phyloP scores from a whole-genome alignment of 2,797 vertebrate species.

The Dicrostonyx torquatus region DNA sequence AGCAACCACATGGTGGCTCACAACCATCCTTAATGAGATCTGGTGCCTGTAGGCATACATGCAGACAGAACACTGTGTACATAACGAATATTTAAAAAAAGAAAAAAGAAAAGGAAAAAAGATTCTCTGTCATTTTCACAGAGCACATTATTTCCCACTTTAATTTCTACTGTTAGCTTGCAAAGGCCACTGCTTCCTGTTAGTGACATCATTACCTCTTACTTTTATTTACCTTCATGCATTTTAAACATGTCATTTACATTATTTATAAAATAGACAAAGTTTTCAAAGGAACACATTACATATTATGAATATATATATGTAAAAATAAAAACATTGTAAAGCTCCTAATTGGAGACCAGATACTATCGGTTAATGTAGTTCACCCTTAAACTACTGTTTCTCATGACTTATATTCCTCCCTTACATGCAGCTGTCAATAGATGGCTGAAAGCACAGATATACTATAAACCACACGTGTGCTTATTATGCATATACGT shows the following conservation, averaged over 20 bases:
- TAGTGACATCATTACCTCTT: background rate
- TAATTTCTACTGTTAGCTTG: background rate
- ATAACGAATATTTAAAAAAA: too few relatives aligned
- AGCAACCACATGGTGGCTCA: too few relatives aligned
- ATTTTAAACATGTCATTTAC: conserved; percentile 31
- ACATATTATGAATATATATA: background rate
- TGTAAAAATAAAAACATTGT: background rate
- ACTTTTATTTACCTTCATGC: background rate
- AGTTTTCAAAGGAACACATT: background rate
- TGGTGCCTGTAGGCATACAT: too few relatives aligned
- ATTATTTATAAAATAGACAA: background rate
- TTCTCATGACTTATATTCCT: background rate
- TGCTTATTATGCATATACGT: background rate
- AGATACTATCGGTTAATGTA: background rate
- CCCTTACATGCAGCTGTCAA: background rate
- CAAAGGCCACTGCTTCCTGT: background rate
- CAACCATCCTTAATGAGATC: too few relatives aligned
- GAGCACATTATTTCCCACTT: fast-evolving
- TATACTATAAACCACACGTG: background rate
- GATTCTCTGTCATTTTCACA: background rate
- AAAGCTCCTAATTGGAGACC: background rate
- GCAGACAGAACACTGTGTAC: too few relatives aligned
- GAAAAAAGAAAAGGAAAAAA: too few relatives aligned
- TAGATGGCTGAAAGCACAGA: background rate
- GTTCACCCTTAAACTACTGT: background rate